Conservation (phyloP, 2,113 vertebrate genomes). For the Laticauda laticaudata region DNA sequence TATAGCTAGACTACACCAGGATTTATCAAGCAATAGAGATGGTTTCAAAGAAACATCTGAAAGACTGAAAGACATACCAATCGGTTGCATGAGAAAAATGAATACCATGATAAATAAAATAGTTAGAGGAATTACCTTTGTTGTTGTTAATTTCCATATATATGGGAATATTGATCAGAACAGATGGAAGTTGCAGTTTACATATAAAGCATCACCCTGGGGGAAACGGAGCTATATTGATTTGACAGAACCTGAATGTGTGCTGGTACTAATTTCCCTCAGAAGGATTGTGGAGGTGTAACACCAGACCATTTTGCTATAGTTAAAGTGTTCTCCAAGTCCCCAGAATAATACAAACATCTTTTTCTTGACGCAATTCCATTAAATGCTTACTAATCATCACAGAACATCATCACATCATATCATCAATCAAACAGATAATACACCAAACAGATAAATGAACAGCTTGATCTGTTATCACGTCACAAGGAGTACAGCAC, state of each 20-base stretch:
- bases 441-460: constrained; percentile 24
- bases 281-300: no score
- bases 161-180: neutral
- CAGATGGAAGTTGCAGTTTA: neutral
- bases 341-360: neutral
- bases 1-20: neutral
- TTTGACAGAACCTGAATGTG: neutral
- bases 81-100: neutral
- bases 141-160: neutral
- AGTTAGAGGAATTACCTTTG: neutral
- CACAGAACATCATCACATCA: neutral
- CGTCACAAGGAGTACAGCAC: neutral
- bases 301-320: neutral
- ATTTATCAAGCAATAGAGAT: neutral
- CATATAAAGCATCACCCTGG: neutral
- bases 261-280: neutral
- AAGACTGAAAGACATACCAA: neutral
- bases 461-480: constrained; percentile 16
- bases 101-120: neutral
- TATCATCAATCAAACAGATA: neutral
- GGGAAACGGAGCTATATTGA: neutral
- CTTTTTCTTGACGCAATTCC: neutral
- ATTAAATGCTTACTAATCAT: neutral
- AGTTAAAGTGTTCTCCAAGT: neutral
- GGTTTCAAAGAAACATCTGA: neutral